Evolutionary conservation across 2,113 vertebrate species (phyloP), one percentile per base, ranked within the genome.

Genomic region (Corvus hawaiiensis): DNA sequence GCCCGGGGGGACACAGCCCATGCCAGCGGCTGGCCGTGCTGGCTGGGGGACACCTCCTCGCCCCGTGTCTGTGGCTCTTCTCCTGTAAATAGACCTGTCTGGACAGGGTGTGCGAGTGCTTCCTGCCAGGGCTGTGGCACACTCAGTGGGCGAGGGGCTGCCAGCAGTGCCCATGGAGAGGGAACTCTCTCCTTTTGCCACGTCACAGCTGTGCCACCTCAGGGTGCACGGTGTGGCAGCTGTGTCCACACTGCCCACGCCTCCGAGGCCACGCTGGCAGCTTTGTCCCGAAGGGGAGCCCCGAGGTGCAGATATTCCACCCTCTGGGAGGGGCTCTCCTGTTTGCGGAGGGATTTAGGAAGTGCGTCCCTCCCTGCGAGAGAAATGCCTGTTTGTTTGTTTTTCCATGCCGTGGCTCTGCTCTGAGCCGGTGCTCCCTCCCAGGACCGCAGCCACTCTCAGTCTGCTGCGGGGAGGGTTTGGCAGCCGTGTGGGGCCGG

Each of bases 71-170:
- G 67, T 26, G 58, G 48, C n/a, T 69, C 72, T 33, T 12, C 83
- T 61, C 7, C 3, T 78, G 93, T 59, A 84, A 91, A 89, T 24
- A 87, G 93, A 94, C 3, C 24, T 64, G 64, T 67, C 43, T 3
- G 7, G 61, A 62, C 6, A 17, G 72, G 56, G 6, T 37, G 54
- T 82, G 11, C 2, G 16, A 58, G 56, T 72, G 72, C 68, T 88
- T 74, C 56, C 81, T 71, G 62, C 48, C 64, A 21, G 90, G 54
- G 54, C n/a, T 2, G 10, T 11, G 48, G 68, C 89, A 44, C 11
- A 0, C 71, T 28, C 15, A 0, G 64, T 0, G 2, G 48, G 20
- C 1, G 0, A 13, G 67, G 81, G 56, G 61, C 90, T 28, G 63
- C 41, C 13, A 6, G 59, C 3, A 2, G 67, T 5, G 52, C 76